Base-by-base conservation (phyloP, 2,888 invertebrate genomes). In the Campoplex nolae region DNA sequence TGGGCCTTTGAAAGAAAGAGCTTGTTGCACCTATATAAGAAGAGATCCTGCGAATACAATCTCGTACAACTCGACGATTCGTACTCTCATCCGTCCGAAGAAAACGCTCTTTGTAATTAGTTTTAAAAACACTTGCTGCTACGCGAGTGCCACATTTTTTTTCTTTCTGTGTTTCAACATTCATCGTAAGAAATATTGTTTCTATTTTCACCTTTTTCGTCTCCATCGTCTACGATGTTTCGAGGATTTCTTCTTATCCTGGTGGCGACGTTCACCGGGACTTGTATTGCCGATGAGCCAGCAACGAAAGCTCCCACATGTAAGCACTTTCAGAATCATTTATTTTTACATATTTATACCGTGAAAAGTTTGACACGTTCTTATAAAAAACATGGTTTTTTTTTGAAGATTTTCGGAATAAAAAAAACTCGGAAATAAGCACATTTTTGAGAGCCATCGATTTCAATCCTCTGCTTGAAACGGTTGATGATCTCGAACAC, bases 11-110 rank as follows among this genome's bases (percentile, higher is more conserved):
- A 45, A 81, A 76, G 78, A 87, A 83, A 73, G 78, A 85, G 73
- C 70, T n/a, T 23, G 67, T 77, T 87, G 84, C 83, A 85, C 79
- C 87, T 84, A 87, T 87, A 87, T 87, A 87, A 87, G 83, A 85
- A 76, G 79, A 73, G 87, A 87, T 85, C 79, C 83, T 80, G 79
- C 83, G 70, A 8, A 54, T 79, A 83, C 32, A 70, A 54, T 74
- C 62, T 83, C 54, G 80, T 71, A 62, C 75, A 83, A 76, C 76
- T 71, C 62, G 74, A 48, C 78, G 28, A 62, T 42, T 70, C 83
- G 76, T 54, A 58, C 68, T 76, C 74, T 78, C 32, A 74, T 58
- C 16, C 3, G 51, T 35, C 45, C 54, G 58, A 71, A 32, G 11
- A 28, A 58, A 79, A 70, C 48, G 32, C 9, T 45, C 6, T 42